Conservation (phyloP, 2,113 vertebrate species). For the Pipra filicauda region DNA sequence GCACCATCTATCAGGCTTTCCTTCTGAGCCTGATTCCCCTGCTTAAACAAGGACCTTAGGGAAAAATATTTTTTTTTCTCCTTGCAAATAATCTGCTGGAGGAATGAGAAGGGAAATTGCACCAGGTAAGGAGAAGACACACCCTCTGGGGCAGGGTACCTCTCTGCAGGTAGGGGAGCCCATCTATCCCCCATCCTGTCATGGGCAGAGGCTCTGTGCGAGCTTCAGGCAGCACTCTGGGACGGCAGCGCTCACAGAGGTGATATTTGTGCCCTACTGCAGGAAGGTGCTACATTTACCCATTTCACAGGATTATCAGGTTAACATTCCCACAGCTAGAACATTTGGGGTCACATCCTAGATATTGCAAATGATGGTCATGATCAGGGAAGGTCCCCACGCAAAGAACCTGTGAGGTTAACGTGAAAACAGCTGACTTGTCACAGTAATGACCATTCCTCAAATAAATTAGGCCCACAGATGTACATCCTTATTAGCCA, state of each 20-base stretch:
- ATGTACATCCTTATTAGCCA: not conserved
- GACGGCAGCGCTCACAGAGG: not conserved
- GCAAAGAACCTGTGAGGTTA: not conserved
- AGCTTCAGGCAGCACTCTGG: not conserved
- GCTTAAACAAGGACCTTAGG: not conserved
- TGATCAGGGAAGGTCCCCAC: accelerated
- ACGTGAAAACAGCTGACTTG: not conserved
- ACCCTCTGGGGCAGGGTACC: not conserved
- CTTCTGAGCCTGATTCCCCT: not conserved
- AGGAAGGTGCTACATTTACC: not conserved
- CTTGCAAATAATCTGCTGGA: not conserved
- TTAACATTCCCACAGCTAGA: not conserved
- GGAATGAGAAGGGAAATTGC: not conserved
- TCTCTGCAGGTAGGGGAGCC: not conserved
- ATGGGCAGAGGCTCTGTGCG: accelerated
- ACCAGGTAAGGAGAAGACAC: not conserved
- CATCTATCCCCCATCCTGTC: not conserved
- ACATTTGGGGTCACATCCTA: not conserved
- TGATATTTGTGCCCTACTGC: not conserved
- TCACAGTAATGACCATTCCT: not conserved
- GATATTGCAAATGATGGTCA: not conserved
- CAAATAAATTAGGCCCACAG: not conserved
- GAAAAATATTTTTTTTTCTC: not conserved
- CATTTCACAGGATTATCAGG: not conserved
- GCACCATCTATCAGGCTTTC: not conserved